Evolutionary conservation across 2,113 vertebrate species (phyloP), one percentile per base, ranked within the genome.

Genomic region (Agapornis roseicollis): DNA sequence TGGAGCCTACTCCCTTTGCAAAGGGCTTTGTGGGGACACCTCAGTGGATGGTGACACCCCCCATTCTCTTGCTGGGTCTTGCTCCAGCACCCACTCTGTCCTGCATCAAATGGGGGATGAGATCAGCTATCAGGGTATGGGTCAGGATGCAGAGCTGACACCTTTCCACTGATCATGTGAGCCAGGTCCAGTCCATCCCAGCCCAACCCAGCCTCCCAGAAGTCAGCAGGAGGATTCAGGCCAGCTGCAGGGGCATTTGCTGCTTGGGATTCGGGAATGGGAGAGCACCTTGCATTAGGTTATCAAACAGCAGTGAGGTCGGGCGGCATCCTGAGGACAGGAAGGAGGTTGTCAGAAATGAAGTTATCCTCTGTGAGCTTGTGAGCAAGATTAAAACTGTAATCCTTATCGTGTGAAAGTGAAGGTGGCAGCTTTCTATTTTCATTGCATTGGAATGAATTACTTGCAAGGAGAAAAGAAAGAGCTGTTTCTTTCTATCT

Each of bases 161-260:
- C 19, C 17, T 18, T 29, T 2, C 0, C 16, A 28, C 56, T 39
- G 49, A 31, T 53, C 3, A 2, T 8, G 17, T 47, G 31, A 61
- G 27, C 31, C 1, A 0, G 27, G 33, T 37, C n/a, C 49, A 56
- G 29, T 37, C 33, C 63, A 9, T 5, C 14, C 33, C 58, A 65
- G 29, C 17, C 31, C 56, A 52, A 29, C 27, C 42, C 44, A 61
- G 44, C 35, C 27, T 27, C 58, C 35, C 58, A 61, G 35, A 53
- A 55, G 9, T 2, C 19, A 9, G 37, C 17, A 17, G 56, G 47
- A 87, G 37, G 27, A 8, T 28, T 28, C 50, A 24, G 55, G 33
- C 41, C 27, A 31, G 50, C 24, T 61, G 44, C 44, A 44, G 73
- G 13, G 17, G 11, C 3, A 0, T 12, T 23, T 1, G 1, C 47